A percentile compares a stretch with the other conserved stretches of the same genome.
Conservation (phyloP, 2,888 invertebrate species). For the Drosophila prostipennis region DNA sequence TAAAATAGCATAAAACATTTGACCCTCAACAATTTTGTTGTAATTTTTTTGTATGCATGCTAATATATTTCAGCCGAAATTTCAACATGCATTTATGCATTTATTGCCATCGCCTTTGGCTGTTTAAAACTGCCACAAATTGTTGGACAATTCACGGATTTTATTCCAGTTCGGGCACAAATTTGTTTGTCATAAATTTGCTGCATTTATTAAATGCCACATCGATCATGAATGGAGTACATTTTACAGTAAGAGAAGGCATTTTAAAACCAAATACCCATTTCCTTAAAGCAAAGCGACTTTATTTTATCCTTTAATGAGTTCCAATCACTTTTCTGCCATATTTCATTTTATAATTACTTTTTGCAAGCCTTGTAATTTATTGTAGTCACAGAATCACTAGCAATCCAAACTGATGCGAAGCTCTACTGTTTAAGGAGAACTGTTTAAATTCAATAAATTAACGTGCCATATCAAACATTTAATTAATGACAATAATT, state of each 20-base stretch:
- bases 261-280: too few relatives aligned
- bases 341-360: slow-evolving; percentile 10
- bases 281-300: background rate
- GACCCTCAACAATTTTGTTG: slow-evolving; percentile 10
- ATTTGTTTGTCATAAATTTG: slow-evolving; percentile 63
- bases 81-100: slow-evolving; percentile 30
- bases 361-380: slow-evolving; percentile 5
- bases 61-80: slow-evolving; percentile 16
- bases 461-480: slow-evolving; percentile 26
- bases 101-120: slow-evolving; percentile 13
- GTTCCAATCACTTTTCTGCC: background rate
- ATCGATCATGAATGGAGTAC: slow-evolving; percentile 1
- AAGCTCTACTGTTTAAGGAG: slow-evolving; percentile 17
- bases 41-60: slow-evolving; percentile 21
- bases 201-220: slow-evolving; percentile 9
- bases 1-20: slow-evolving; percentile 51
- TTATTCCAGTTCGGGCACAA: slow-evolving; percentile 51
- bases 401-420: background rate
- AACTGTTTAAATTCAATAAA: slow-evolving; percentile 32
- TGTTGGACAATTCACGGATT: slow-evolving; percentile 54
- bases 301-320: background rate
- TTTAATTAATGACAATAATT: slow-evolving; percentile 67
- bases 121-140: slow-evolving; percentile 50
- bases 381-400: slow-evolving; percentile 32
- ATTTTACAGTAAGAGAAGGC: background rate